Evolutionary conservation across 2,797 vertebrate genomes (phyloP), one percentile per base, ranked within the genome.

Genomic region (Bufotes viridis): DNA sequence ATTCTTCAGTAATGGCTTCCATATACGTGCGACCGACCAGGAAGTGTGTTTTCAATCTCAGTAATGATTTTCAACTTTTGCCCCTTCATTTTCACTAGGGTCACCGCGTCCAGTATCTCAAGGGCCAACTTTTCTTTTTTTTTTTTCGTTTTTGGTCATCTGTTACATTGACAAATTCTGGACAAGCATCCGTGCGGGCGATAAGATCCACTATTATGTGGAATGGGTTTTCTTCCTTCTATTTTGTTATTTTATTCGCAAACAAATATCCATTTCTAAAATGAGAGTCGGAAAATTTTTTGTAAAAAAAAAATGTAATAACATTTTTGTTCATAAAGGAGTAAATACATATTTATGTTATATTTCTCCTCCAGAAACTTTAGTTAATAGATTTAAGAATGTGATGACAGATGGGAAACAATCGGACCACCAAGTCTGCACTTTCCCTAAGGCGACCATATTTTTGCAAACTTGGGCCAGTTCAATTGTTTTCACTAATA

Each of bases 31-130:
- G 34, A 75, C 29, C 34, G 49, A 49, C 42, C 72, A n/a, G 17
- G 55, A 72, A 26, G 55, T 57, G 20, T 84, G 82, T 74, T 84
- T 84, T 74, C 55, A 58, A 84, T 84, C 72, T 84, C 13, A 84
- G 24, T 84, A 75, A 84, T 84, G 55, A 17, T 61, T 75, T 75
- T 84, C 18, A 84, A 84, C 82, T 84, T 75, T 22, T 75, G 42
- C 42, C 72, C 42, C 72, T 75, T 51, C 18, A n/a, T 22, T 75
- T 49, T 51, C 4, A 42, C 15, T 75, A 49, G 42, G 72, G 72
- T 75, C 72, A 75, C 72, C 13, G 34, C 42, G 29, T 13, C 67
- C 24, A 42, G 42, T 42, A 51, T 75, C 18, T 49, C n/a, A 12
- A 76, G 49, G 22, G 49, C 74, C 72, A 51, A 75, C 42, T 75